Evolutionary conservation across 2,113 vertebrate species (phyloP).

Genomic region (Alosa alosa): DNA sequence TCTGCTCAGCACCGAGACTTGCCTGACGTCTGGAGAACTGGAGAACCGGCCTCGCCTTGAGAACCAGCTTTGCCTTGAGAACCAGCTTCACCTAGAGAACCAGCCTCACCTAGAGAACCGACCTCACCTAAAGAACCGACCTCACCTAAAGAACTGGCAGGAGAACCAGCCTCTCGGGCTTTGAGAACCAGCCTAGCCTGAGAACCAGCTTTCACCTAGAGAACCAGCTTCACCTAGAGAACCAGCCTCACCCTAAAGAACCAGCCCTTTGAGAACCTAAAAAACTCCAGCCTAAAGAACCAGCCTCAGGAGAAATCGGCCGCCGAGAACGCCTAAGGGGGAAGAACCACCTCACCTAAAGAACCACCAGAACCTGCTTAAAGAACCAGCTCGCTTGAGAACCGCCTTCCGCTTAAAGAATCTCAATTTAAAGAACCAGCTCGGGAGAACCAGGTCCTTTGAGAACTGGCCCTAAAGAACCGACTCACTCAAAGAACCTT

Average conservation of each 20-base stretch:
- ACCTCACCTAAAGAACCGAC: background rate
- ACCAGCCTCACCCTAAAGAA: slow-evolving; percentile 9
- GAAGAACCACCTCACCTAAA: too few relatives aligned
- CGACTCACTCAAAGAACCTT: slow-evolving; percentile 6
- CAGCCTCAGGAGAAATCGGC: too few relatives aligned
- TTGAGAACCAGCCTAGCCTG: background rate
- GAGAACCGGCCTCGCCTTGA: slow-evolving; percentile 58
- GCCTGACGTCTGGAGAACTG: background rate
- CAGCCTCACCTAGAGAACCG: background rate
- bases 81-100: slow-evolving; percentile 60
- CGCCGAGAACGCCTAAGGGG: too few relatives aligned
- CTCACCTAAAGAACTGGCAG: too few relatives aligned
- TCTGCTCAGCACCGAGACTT: background rate
- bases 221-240: background rate
- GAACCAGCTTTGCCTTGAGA: background rate
- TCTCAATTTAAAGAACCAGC: too few relatives aligned
- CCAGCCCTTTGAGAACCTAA: background rate
- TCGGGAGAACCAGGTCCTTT: too few relatives aligned
- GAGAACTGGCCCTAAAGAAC: slow-evolving; percentile 42
- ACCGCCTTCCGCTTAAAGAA: too few relatives aligned
- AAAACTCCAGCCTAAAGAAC: background rate
- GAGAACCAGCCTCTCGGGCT: background rate
- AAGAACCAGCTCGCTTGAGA: too few relatives aligned
- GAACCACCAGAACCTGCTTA: too few relatives aligned
- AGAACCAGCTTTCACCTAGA: background rate